phyloP scores from a whole-genome alignment of 2,113 vertebrate genomes.

The Pao palembangensis region DNA sequence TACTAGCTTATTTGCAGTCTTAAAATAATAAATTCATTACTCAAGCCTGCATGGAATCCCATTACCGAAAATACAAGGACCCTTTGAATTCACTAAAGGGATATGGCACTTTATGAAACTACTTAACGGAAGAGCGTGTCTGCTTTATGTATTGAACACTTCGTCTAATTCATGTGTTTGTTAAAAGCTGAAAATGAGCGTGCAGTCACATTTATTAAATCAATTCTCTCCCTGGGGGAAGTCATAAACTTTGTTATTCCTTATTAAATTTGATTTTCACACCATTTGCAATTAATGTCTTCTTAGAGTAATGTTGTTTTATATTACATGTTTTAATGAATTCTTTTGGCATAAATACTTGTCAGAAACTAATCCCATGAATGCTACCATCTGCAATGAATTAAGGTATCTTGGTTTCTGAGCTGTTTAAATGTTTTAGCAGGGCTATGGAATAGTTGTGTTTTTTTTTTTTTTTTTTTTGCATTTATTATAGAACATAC shows the following conservation, averaged over 20 bases:
- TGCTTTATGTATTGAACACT: constrained; percentile 44
- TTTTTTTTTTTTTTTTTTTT: too few species aligned
- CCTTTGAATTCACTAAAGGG: constrained; percentile 45
- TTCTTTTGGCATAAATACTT: constrained; percentile 48
- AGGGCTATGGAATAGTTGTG: too few species aligned
- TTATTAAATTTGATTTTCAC: constrained; percentile 59
- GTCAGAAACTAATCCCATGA: constrained; percentile 40
- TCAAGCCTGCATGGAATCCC: constrained; percentile 34
- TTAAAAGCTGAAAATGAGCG: constrained; percentile 49
- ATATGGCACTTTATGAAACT: constrained; percentile 27
- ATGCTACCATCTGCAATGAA: constrained; percentile 28
- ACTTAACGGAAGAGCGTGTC: constrained; percentile 36
- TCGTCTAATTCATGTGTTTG: constrained; percentile 54
- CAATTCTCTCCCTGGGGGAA: constrained; percentile 33
- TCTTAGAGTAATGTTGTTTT: constrained; percentile 52
- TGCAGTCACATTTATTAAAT: constrained; percentile 56
- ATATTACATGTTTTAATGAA: constrained; percentile 55
- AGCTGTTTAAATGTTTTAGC: not conserved
- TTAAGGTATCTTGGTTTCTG: constrained; percentile 9
- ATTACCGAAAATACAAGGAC: constrained; percentile 41
- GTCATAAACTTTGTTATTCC: constrained; percentile 41
- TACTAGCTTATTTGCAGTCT: constrained; percentile 41
- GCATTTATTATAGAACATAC: too few species aligned
- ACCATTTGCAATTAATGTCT: constrained; percentile 57
- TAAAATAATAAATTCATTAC: constrained; percentile 49